phyloP scores from a whole-genome alignment of 2,113 vertebrate genomes.

The Ailuropoda melanoleuca region DNA sequence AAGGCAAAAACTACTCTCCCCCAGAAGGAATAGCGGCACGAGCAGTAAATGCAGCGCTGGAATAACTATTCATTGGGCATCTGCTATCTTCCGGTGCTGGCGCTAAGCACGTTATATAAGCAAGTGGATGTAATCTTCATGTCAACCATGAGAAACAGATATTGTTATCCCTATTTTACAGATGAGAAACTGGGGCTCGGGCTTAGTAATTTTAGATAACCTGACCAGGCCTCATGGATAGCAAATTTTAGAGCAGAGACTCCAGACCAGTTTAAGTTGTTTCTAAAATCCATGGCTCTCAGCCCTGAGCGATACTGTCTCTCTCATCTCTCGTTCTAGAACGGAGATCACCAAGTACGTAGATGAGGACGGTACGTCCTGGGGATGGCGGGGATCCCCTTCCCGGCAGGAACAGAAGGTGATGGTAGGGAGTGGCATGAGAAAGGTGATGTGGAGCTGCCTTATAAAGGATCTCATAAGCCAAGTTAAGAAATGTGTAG shows the following conservation, averaged over 20 bases:
- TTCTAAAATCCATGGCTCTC: neutral
- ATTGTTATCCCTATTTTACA: neutral
- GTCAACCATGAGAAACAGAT: neutral
- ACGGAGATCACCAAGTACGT: neutral
- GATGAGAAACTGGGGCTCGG: neutral
- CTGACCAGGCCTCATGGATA: neutral
- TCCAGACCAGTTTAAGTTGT: neutral
- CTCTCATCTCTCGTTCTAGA: neutral
- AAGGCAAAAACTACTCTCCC: neutral
- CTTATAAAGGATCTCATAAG: neutral
- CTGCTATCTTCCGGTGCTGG: neutral
- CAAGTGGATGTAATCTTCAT: neutral
- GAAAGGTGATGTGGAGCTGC: neutral
- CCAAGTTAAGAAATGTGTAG: neutral
- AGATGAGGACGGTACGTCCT: neutral
- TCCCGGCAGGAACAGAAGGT: neutral
- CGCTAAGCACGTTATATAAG: neutral
- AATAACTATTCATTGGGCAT: neutral
- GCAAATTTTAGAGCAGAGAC: neutral
- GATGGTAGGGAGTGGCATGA: neutral
- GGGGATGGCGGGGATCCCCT: neutral
- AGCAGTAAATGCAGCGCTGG: neutral
- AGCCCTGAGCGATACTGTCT: neutral
- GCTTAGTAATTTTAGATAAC: neutral
- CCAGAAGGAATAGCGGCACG: fast-evolving